Conservation (phyloP, 2,888 invertebrate genomes). For the Drosophila borborema region DNA sequence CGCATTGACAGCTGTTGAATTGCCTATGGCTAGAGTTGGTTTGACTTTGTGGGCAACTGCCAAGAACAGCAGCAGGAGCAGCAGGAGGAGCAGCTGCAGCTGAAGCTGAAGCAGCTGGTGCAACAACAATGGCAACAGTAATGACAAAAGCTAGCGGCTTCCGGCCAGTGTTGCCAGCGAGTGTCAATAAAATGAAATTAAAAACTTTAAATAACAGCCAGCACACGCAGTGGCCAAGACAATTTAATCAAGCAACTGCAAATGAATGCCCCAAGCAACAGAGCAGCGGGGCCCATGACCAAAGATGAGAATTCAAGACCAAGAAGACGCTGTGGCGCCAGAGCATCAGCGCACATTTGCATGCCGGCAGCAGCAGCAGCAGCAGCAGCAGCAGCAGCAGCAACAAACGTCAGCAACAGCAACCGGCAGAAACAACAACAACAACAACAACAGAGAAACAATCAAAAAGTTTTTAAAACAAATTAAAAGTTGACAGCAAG, state of each 20-base stretch:
- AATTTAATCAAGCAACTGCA: conserved; percentile 76
- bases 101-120: conserved; percentile 3
- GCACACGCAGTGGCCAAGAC: conserved; percentile 39
- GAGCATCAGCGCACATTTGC: conserved; percentile 61
- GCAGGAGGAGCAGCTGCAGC: not conserved
- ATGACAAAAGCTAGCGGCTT: conserved; percentile 33
- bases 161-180: conserved; percentile 18
- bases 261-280: conserved; percentile 62
- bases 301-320: conserved; percentile 28
- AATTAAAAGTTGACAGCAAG: conserved; percentile 76
- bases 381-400: not conserved
- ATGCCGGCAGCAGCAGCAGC: conserved; percentile 51
- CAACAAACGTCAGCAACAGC: conserved; percentile 14
- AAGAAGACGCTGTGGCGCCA: conserved; percentile 50
- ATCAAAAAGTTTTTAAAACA: conserved; percentile 81
- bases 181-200: conserved; percentile 78
- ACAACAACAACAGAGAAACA: conserved; percentile 60
- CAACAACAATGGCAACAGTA: conserved; percentile 28
- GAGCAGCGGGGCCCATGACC: conserved; percentile 11
- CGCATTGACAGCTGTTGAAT: conserved; percentile 45
- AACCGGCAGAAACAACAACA: conserved; percentile 19
- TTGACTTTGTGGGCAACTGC: conserved; percentile 58
- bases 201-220: conserved; percentile 71
- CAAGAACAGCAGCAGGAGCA: conserved; percentile 32
- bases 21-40: conserved; percentile 23